Evolutionary conservation across 2,797 vertebrate genomes (phyloP), one percentile per base, ranked within the genome.

Genomic region (Macrochelys suwanniensis): DNA sequence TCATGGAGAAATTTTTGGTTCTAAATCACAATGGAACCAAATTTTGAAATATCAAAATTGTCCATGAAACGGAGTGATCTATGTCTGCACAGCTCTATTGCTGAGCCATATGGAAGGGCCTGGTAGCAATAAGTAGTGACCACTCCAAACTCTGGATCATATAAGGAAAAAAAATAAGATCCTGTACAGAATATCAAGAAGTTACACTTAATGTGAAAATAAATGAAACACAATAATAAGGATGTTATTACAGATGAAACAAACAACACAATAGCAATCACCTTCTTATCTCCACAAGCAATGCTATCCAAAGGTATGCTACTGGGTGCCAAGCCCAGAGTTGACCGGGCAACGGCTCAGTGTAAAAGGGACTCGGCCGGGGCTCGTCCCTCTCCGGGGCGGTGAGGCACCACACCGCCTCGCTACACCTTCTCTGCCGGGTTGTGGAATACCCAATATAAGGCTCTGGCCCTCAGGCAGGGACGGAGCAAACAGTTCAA

Each of bases 301-400:
- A 0, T 0, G 54, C 15, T 61, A 88, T 1, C 47, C 65, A 15
- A 42, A 0, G 0, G 37, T 59, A 4, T 17, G 80, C 3, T n/a
- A 47, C 37, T 21, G 0, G 42, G 31, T 0, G 21, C 25, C 53
- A 87, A 51, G 37, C 0, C 54, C 65, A 11, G 53, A 28, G 50
- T 90, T 77, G 89, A 26, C 59, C 54, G 74, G 17, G 5, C 42
- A 87, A n/a, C 15, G 47, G 16, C 33, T 59, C 37, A 42, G 37
- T 42, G 37, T 42, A 42, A 42, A 42, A 42, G 37, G 37, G 37
- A 42, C 37, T 42, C 37, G 37, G 37, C 37, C 4, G 37, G 37
- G 37, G 37, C 37, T 42, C 37, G 37, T 42, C 37, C 37, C 37
- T 42, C 37, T 42, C 3, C 37, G 37, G 37, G 37, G 37, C 37